Evolutionary conservation across 1,140 invertebrate species (phyloP), one percentile per base, ranked within the genome.

Genomic region (Battus philenor): DNA sequence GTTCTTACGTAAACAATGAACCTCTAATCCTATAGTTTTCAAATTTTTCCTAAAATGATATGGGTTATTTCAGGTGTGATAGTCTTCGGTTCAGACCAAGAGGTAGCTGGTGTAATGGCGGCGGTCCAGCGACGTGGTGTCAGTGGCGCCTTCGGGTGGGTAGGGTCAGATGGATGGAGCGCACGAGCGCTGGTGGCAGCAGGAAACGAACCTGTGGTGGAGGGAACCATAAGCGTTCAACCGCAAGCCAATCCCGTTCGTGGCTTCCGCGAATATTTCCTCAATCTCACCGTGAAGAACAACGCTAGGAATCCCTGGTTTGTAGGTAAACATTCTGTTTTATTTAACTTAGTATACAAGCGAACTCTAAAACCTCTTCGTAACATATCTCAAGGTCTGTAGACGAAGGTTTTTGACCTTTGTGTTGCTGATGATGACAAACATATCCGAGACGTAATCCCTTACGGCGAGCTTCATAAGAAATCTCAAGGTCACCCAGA

Each of bases 41-140:
- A n/a, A n/a, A n/a, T n/a, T n/a, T n/a, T n/a, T n/a, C n/a, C n/a
- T n/a, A n/a, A n/a, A n/a, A n/a, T n/a, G n/a, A n/a, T n/a, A n/a
- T n/a, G n/a, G n/a, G n/a, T 4, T 16, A 10, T 9, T 36, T 8
- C 87, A 96, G 97, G 97, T 27, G 97, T 96, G 17, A 97, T 98
- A 43, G 93, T 98, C 59, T 98, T 97, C 74, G 97, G 95, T 0
- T 98, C 96, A 0, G 96, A 98, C 86, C 96, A 98, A 86, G 97
- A 98, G 87, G 97, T 98, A 13, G 95, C 95, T 0, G 95, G 93
- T 17, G 90, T 98, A 48, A 98, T 98, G 97, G 88, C 92, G 49
- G 96, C 97, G 0, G 94, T 97, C 0, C 87, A 91, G 15, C 89
- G 95, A n/a, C 89, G 90, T 54, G 96, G 96, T 64, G 94, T 93